Evolutionary conservation across 2,797 vertebrate genomes (phyloP), one percentile per base, ranked within the genome.

Genomic region (Phataginus tetradactyla): DNA sequence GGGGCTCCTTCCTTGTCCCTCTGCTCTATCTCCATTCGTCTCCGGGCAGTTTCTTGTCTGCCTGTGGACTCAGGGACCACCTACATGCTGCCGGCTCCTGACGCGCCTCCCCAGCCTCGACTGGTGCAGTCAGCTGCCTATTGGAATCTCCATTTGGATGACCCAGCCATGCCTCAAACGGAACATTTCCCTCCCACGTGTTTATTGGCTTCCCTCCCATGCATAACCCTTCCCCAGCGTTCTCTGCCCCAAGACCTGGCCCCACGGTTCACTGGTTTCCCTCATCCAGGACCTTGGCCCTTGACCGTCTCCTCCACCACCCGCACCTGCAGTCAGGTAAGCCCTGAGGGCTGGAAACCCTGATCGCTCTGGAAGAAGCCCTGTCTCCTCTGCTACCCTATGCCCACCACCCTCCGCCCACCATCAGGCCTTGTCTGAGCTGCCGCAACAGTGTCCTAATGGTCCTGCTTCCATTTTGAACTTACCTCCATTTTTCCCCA

Each of bases 401-500:
- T n/a, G 55, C 17, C 71, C 17, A 6, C 42, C 1, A 1, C 27
- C 12, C 4, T 34, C 84, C 29, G 17, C 18, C 72, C 0, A 0
- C 49, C 49, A 0, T 57, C 14, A 3, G 18, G 55, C 55, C 23
- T 10, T 23, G 11, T 53, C 32, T n/a, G 25, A 10, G 34, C 59
- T n/a, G 15, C 63, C 11, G 14, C 23, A 4, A 8, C 57, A 17
- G 8, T 83, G 32, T 88, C 55, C 15, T 17, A 10, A 37, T 8
- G 45, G 29, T 4, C 20, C 39, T 32, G 25, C 37, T 59, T 71
- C 29, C 23, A 10, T 61, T 77, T 34, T n/a, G 37, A 90, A 53
- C 11, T 32, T 9, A 17, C 27, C 25, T 15, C 13, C 13, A 11
- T 12, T 27, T 29, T 25, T 5, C 61, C 51, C 61, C 59, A 37